A percentile compares a stretch with the other conserved stretches of the same genome.
Evolutionary conservation across 2,888 invertebrate genomes (phyloP).

Genomic region (Mamestra brassicae): DNA sequence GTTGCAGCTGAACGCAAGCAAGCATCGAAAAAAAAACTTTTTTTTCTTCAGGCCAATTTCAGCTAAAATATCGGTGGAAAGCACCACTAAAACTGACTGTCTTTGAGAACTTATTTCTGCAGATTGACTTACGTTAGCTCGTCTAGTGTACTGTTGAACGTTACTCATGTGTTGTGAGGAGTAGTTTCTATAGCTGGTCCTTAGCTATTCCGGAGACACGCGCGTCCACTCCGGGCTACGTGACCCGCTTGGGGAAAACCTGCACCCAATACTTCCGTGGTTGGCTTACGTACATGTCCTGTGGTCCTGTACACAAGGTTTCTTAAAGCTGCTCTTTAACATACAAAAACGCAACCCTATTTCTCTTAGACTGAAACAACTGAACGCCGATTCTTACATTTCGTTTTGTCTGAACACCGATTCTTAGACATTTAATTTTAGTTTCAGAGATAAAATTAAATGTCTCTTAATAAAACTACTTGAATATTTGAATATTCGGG

Average conservation of each 20-base stretch:
- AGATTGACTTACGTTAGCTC: not conserved
- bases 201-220: conserved; percentile 77
- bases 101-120: not conserved
- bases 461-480: not conserved
- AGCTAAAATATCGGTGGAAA: not conserved
- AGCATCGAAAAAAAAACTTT: too few species aligned
- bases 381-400: not conserved
- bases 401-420: not conserved
- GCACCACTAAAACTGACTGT: not conserved
- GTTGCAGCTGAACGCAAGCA: too few species aligned
- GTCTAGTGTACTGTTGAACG: conserved; percentile 19
- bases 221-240: conserved; percentile 78
- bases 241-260: conserved; percentile 76
- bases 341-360: not conserved
- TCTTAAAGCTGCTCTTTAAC: not conserved
- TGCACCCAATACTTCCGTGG: conserved; percentile 67
- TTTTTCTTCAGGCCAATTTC: not conserved
- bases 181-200: conserved; percentile 51
- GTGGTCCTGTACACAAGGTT: not conserved
- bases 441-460: not conserved
- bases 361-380: not conserved
- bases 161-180: conserved; percentile 28
- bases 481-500: not conserved
- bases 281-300: conserved; percentile 47
- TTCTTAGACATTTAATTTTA: not conserved